Base-by-base conservation (phyloP, 2,888 invertebrate species). In the Protonemura montana region DNA sequence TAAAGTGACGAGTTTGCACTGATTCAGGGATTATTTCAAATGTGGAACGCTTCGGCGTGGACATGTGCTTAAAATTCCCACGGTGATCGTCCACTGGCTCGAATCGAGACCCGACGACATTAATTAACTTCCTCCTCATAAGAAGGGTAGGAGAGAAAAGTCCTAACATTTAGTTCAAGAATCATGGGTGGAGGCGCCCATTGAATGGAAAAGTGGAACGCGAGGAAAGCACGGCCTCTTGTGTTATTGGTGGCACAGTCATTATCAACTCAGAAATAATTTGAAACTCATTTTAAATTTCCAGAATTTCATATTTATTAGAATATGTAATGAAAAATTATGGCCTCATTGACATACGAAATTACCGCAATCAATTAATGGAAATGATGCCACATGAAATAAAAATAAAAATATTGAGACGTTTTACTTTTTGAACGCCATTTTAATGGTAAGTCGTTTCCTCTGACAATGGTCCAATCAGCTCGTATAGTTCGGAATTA, bases 31-130 rank as follows among this genome's bases (percentile, higher is more conserved):
- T 59, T 59, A 59, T 59, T 3, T 59, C 16, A 21, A 59, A 59
- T 59, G 59, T 59, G 59, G 59, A 21, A 59, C 59, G 59, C 59
- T 21, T 21, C 59, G 59, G 7, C 59, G 59, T 59, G 59, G 59
- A 10, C 59, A 59, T 59, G 59, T 59, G 59, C 59, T 10, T 2
- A 3, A 21, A 59, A 59, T 59, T 59, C 59, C 59, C 59, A 59
- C 59, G 59, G 59, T 59, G 59, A 59, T 59, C 59, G 59, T 59
- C 13, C 59, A 21, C 59, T 21, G 59, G 59, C 21, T 59, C 29
- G 7, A 81, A 29, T 29, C 81, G 3, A 7, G 81, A 81, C 28
- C 81, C 81, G 30, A n/a, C n/a, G n/a, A 30, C 81, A 81, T 81
- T 81, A 81, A 81, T 81, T 81, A 81, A 29, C 81, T 29, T 81